Percentiles rank a stretch among this genome's conserved stretches.
These are phyloP conservation scores for Scolopax rusticola DNA, from an alignment of 2,797 vertebrate species.

Conservation along the genomic window DNA sequence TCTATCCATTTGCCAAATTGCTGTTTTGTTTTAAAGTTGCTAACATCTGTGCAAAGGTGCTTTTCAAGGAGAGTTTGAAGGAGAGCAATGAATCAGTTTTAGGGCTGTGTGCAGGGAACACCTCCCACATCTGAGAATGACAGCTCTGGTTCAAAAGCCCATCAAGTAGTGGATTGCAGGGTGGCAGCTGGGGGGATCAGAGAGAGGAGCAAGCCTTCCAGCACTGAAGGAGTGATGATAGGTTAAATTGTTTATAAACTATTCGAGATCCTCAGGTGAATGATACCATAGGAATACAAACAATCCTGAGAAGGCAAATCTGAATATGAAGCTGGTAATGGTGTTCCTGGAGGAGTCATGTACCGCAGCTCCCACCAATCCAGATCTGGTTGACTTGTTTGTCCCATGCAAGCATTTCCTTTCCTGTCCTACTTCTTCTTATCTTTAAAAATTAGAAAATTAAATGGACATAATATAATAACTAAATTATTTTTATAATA, in stretches of 20 bases:
- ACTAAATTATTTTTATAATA: background rate
- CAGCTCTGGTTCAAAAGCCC: background rate
- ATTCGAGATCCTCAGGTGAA: background rate
- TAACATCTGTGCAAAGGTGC: background rate
- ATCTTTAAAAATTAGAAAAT: background rate
- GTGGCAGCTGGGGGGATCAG: background rate
- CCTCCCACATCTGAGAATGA: background rate
- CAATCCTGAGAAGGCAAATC: background rate
- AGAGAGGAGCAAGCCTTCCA: background rate
- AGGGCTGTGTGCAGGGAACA: background rate
- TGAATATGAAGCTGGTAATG: background rate
- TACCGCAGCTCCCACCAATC: background rate
- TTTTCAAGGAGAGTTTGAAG: background rate
- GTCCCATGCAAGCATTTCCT: background rate
- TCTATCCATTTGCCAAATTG: background rate
- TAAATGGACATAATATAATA: background rate
- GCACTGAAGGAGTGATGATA: background rate
- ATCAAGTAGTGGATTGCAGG: background rate
- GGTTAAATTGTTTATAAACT: conserved; percentile 3
- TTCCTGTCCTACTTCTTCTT: background rate
- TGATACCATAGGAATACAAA: background rate
- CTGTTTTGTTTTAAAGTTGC: background rate
- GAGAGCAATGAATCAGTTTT: background rate
- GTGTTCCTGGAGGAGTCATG: background rate
- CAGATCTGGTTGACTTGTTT: background rate